Conservation (phyloP, 2,113 vertebrate genomes). For the Gallinago media region DNA sequence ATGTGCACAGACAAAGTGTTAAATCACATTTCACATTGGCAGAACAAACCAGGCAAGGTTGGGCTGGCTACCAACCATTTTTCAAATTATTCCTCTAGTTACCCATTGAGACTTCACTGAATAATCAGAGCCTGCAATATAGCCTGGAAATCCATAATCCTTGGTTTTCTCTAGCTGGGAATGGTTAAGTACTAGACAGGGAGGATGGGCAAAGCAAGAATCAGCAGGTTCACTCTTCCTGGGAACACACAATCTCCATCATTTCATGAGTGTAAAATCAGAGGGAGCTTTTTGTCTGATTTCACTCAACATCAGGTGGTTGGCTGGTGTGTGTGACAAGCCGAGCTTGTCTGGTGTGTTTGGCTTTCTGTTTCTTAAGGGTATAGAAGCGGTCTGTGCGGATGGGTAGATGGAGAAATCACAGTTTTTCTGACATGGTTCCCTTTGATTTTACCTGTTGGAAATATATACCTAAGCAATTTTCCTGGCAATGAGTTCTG, state of each 20-base stretch:
- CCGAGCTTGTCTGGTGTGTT: not conserved
- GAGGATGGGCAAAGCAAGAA: not conserved
- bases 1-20: not conserved
- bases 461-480: constrained; percentile 25
- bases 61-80: not conserved
- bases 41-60: not conserved
- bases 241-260: not conserved
- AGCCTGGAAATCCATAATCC: not conserved
- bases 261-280: not conserved
- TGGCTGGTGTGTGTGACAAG: not conserved
- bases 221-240: not conserved
- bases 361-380: not conserved
- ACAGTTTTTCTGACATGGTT: not conserved
- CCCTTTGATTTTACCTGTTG: not conserved
- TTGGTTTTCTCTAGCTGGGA: not conserved
- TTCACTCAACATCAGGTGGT: not conserved
- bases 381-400: not conserved
- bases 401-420: not conserved
- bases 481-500: constrained; percentile 33
- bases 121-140: not conserved
- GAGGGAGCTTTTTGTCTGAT: not conserved
- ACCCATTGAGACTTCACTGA: not conserved
- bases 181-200: not conserved
- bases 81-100: not conserved
- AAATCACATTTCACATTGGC: not conserved